Conservation (phyloP, 92 coral and sea anemone genomes). For the Parazoanthus darwini region DNA sequence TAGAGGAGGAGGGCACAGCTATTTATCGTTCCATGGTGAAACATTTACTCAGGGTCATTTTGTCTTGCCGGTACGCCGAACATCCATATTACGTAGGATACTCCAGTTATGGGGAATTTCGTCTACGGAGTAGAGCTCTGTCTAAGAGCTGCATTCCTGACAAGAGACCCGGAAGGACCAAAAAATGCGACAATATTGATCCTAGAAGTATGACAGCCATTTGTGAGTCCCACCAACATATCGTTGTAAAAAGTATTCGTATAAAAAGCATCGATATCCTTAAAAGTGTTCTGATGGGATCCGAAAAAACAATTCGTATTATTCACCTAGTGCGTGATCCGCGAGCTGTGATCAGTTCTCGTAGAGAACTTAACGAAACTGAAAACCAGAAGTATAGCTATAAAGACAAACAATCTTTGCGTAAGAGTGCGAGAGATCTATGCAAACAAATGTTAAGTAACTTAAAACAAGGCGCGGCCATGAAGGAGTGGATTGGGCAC, state of each 20-base stretch:
- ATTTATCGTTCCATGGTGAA: slow-evolving; percentile 48
- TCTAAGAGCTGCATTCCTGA: background rate
- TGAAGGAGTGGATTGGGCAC: slow-evolving; percentile 36
- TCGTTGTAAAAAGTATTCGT: slow-evolving; percentile 66
- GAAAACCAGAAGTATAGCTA: slow-evolving; percentile 13
- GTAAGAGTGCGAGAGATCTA: slow-evolving; percentile 52
- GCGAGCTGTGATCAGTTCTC: slow-evolving; percentile 75
- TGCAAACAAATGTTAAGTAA: slow-evolving; percentile 62
- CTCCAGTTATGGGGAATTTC: slow-evolving; percentile 8
- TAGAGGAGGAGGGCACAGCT: slow-evolving; percentile 43
- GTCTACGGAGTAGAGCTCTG: slow-evolving; percentile 31
- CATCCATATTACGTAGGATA: slow-evolving; percentile 65
- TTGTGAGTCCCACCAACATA: slow-evolving; percentile 58
- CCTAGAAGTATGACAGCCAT: slow-evolving; percentile 49
- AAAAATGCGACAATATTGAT: slow-evolving; percentile 40
- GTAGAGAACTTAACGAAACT: slow-evolving; percentile 32
- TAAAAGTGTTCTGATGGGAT: slow-evolving; percentile 19
- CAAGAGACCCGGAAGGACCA: background rate
- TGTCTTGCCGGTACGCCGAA: slow-evolving; percentile 60
- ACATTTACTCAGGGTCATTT: slow-evolving; percentile 53
- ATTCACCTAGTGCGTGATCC: slow-evolving; percentile 81
- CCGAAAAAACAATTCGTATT: slow-evolving; percentile 41
- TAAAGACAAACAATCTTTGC: background rate
- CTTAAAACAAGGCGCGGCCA: slow-evolving; percentile 58
- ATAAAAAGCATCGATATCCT: slow-evolving; percentile 46